Evolutionary conservation across 2,797 vertebrate species (phyloP), one percentile per base, ranked within the genome.

Genomic region (Eleutherodactylus coqui): DNA sequence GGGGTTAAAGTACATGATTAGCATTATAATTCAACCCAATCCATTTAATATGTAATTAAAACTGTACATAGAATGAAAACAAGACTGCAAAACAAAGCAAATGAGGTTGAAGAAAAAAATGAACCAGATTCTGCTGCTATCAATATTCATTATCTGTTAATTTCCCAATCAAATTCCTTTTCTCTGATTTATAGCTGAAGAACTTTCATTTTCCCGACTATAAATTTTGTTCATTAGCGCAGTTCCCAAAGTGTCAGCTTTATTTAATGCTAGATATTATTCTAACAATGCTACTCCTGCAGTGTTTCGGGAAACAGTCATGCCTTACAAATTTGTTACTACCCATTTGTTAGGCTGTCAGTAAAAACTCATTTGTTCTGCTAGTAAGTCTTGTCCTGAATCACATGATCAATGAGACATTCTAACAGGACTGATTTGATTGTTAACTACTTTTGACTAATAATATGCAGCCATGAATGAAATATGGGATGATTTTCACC

Each of bases 371-470:
- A 94, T 94, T 91, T 70, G 86, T 89, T 88, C 88, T 86, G 91
- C 90, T 94, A 91, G 89, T 80, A 91, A 90, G 92, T 93, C 90
- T 93, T 86, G 90, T 89, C 92, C 2, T 91, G 88, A n/a, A 91
- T 91, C 89, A 83, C 89, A 93, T 94, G 93, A 95, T 91, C 93
- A 95, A 95, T 96, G 89, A 86, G 88, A 89, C 55, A 77, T 75
- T 84, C 14, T 88, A 92, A 90, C 90, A 75, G 89, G 88, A 90
- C 91, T 90, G 90, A 91, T 94, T 93, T 96, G 94, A 90, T 94
- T 90, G 91, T 84, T 84, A 84, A 85, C 76, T 80, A 75, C 49
- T 84, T 87, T 84, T 84, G 86, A 85, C 82, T 94, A 85, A 87
- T 81, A 69, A 84, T 53, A 81, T 85, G 70, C 45, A 76, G 36